phyloP scores from a whole-genome alignment of 2,888 invertebrate species.

The Trachelus stipa region DNA sequence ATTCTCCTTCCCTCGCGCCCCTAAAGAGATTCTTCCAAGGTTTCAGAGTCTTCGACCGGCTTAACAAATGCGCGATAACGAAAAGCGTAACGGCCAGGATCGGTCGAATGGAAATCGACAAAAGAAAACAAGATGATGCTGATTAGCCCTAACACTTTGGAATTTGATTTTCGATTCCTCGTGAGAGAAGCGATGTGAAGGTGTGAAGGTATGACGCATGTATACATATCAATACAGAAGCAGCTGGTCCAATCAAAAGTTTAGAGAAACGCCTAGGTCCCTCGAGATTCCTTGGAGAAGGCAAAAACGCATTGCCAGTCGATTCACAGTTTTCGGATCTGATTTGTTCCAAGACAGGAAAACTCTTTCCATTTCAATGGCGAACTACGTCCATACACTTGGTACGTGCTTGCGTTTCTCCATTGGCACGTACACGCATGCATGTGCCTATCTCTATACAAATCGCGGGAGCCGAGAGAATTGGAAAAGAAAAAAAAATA shows the following conservation, averaged over 20 bases:
- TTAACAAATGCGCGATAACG: too few relatives aligned
- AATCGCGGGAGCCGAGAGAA: constrained; percentile 13
- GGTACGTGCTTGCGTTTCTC: constrained; percentile 19
- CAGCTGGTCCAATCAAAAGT: constrained; percentile 34
- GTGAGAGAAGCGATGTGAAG: too few relatives aligned
- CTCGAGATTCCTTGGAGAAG: constrained; percentile 14
- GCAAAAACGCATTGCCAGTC: constrained; percentile 35
- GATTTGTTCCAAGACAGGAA: constrained; percentile 17
- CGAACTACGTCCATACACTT: constrained; percentile 17
- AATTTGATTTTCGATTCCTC: too few relatives aligned
- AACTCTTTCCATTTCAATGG: constrained; percentile 22
- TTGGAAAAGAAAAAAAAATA: constrained; percentile 10
- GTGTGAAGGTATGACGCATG: neutral
- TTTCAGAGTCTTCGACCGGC: too few relatives aligned
- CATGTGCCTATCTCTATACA: neutral
- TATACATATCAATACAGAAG: constrained; percentile 14
- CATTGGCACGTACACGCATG: constrained; percentile 8
- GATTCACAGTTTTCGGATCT: constrained; percentile 12
- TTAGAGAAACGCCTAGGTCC: constrained; percentile 16
- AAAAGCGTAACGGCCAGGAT: too few relatives aligned
- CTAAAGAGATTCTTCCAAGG: too few relatives aligned
- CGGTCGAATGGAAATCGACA: too few relatives aligned
- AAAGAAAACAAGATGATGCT: too few relatives aligned
- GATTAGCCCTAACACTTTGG: too few relatives aligned
- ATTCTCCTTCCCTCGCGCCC: too few relatives aligned